These are phyloP conservation scores for Mythimna loreyi DNA, from an alignment of 2,888 invertebrate genomes.

Conservation along the genomic window DNA sequence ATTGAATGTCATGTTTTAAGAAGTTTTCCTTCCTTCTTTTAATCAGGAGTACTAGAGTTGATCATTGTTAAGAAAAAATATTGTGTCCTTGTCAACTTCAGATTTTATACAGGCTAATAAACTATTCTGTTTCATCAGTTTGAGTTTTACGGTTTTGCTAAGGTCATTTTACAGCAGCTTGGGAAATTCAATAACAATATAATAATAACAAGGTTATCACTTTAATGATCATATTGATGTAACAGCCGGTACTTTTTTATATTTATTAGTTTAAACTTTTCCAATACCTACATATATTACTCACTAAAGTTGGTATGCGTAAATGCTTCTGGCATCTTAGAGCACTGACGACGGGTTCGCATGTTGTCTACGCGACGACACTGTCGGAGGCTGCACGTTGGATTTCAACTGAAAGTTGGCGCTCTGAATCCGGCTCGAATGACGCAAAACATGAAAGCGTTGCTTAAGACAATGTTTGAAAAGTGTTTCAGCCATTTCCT, in stretches of 20 bases:
- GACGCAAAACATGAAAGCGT: no score
- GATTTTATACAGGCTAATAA: conserved; percentile 4
- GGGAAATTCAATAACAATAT: neutral
- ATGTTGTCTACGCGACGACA: no score
- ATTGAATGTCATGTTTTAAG: conserved; percentile 5
- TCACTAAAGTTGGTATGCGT: no score
- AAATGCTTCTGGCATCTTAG: no score
- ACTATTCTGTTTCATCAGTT: neutral
- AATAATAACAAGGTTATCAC: neutral
- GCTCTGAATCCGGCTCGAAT: no score
- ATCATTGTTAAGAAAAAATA: neutral
- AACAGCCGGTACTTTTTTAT: no score
- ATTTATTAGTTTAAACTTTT: no score
- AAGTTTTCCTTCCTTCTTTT: conserved; percentile 9
- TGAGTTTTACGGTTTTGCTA: neutral
- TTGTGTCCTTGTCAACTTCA: neutral
- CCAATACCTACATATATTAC: no score
- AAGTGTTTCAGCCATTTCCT: no score
- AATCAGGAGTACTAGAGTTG: neutral
- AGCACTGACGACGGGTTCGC: no score
- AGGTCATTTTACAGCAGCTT: neutral
- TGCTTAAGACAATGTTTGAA: neutral
- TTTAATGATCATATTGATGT: neutral
- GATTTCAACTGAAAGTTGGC: no score
- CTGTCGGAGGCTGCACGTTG: no score